Conservation (phyloP, 2,888 invertebrate genomes). For the Adineta ricciae region DNA sequence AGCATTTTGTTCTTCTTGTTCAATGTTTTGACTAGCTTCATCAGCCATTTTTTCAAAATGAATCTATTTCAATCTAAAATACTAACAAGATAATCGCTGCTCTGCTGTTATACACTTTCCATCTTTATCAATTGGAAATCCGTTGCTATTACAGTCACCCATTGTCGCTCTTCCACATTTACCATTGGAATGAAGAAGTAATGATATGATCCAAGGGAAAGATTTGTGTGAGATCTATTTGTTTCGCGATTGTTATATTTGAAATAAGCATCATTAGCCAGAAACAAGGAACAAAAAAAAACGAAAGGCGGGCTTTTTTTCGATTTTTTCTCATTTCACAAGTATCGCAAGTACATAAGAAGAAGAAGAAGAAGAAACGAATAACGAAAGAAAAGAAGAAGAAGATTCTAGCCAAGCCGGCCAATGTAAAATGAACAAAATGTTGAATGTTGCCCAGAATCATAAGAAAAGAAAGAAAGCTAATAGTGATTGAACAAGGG, state of each 20-base stretch:
- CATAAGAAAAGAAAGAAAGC: not conserved
- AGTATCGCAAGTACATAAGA: not conserved
- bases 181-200: too few species aligned
- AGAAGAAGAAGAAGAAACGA: not conserved
- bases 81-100: too few species aligned
- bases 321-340: not conserved
- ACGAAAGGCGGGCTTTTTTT: not conserved
- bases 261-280: conserved; percentile 13
- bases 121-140: too few species aligned
- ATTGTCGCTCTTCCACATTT: too few species aligned
- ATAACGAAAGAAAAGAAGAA: not conserved
- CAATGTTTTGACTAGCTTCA: not conserved
- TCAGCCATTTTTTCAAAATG: not conserved
- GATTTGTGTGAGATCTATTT: not conserved
- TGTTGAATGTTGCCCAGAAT: not conserved
- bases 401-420: not conserved
- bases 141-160: too few species aligned
- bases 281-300: not conserved
- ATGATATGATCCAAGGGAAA: too few species aligned
- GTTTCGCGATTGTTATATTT: not conserved
- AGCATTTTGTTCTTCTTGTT: not conserved
- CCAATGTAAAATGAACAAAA: not conserved
- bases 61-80: not conserved
- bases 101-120: too few species aligned
- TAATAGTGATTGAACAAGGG: not conserved